Conservation (phyloP, 2,888 invertebrate species). For the Eupithecia pulchellata region DNA sequence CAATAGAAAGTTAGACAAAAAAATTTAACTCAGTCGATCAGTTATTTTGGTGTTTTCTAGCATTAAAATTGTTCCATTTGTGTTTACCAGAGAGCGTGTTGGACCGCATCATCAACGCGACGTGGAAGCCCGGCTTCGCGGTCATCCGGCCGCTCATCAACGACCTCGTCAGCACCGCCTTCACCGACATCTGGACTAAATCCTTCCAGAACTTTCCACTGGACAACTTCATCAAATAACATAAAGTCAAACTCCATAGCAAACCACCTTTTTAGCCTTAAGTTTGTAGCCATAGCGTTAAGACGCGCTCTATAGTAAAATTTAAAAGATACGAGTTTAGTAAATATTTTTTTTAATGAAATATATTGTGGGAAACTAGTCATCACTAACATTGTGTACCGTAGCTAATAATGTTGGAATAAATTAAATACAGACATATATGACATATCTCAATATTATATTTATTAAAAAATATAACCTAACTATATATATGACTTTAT, state of each 20-base stretch:
- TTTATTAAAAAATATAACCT: constrained; percentile 86
- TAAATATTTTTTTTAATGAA: not conserved
- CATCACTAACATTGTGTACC: constrained; percentile 36
- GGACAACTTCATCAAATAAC: constrained; percentile 83
- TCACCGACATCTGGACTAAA: constrained; percentile 92
- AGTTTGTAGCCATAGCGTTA: constrained; percentile 6
- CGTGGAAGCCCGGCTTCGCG: constrained; percentile 93
- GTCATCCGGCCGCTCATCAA: constrained; percentile 91
- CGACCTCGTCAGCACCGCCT: constrained; percentile 92
- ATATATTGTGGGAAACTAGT: constrained; percentile 50
- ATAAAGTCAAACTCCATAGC: not conserved
- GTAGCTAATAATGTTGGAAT: not conserved
- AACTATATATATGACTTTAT: constrained; percentile 86
- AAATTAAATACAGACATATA: constrained; percentile 68
- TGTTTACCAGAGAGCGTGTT: constrained; percentile 86
- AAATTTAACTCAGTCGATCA: not conserved
- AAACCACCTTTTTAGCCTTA: not conserved
- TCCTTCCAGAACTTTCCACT: constrained; percentile 91
- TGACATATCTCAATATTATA: constrained; percentile 86
- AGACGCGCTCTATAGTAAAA: not conserved
- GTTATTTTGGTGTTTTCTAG: not conserved
- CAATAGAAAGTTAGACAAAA: not conserved
- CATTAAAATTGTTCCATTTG: not conserved
- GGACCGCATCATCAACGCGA: constrained; percentile 91
- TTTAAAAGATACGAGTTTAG: not conserved